Evolutionary conservation across 1,140 invertebrate species (phyloP).

Genomic region (Lamellibrachia luymesi): DNA sequence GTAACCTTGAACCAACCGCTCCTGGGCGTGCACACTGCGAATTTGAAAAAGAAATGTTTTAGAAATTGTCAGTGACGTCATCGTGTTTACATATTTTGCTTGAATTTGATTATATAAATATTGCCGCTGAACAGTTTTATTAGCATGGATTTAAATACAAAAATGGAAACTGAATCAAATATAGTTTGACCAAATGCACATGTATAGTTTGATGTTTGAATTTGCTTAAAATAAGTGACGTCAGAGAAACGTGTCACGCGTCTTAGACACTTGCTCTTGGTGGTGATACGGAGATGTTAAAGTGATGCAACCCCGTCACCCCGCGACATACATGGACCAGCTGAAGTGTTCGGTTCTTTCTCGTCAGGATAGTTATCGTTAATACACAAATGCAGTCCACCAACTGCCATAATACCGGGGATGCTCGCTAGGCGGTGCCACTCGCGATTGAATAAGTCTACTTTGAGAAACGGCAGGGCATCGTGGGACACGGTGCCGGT

Average conservation of each 20-base stretch:
- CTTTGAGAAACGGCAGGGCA: slow-evolving; percentile 19
- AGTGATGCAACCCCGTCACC: background rate
- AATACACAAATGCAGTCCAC: slow-evolving; percentile 15
- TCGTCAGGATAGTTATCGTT: background rate
- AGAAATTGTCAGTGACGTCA: no score
- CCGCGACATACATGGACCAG: background rate
- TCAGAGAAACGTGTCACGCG: no score
- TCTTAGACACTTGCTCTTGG: background rate
- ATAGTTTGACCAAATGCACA: background rate
- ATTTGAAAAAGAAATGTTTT: no score
- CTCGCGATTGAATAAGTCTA: slow-evolving; percentile 5
- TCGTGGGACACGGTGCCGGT: background rate
- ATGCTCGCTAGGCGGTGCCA: slow-evolving; percentile 16
- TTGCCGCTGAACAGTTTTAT: background rate
- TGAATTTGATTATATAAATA: no score
- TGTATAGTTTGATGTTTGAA: background rate
- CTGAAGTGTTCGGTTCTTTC: background rate
- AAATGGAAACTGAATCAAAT: background rate
- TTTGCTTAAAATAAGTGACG: background rate
- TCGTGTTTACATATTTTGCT: no score
- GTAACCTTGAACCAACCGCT: no score
- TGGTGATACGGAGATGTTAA: background rate
- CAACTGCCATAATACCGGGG: slow-evolving; percentile 14
- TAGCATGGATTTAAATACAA: background rate
- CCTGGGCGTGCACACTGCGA: no score